These are phyloP conservation scores for Pheosia gnoma DNA, from an alignment of 2,888 invertebrate genomes.

Conservation along the genomic window DNA sequence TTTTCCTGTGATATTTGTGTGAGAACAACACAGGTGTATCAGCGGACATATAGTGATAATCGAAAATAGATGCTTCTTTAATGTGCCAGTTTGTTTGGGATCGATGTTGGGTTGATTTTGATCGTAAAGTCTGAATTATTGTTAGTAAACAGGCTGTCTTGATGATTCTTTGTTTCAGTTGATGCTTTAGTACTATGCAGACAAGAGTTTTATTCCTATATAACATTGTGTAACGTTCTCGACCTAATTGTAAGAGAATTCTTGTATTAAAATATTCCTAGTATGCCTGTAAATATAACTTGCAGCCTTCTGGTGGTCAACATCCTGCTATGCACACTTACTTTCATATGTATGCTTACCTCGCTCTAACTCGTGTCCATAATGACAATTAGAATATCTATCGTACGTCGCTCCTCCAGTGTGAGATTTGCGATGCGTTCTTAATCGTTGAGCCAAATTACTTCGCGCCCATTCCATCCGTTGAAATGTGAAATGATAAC, in stretches of 20 bases:
- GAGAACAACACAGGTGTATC: too few species aligned
- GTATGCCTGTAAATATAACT: too few species aligned
- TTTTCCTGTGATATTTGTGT: too few species aligned
- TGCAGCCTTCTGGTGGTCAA: too few species aligned
- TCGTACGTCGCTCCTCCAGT: neutral
- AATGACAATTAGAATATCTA: neutral
- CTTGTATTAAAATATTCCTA: too few species aligned
- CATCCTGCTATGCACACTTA: neutral
- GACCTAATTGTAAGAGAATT: too few species aligned
- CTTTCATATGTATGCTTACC: neutral
- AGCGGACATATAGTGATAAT: neutral
- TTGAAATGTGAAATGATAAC: slow-evolving; percentile 38
- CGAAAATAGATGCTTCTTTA: neutral
- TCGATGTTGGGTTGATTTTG: slow-evolving; percentile 2
- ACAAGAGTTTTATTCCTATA: neutral
- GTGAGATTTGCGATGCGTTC: neutral
- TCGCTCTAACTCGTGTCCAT: neutral
- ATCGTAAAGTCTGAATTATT: neutral
- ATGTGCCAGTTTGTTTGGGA: neutral
- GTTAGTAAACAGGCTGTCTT: slow-evolving; percentile 11
- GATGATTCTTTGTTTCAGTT: slow-evolving; percentile 11
- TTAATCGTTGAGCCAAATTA: neutral
- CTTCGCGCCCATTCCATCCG: slow-evolving; percentile 1
- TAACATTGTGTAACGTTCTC: too few species aligned
- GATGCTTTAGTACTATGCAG: neutral